Conservation (phyloP, 1,140 invertebrate species). For the Chironomus tepperi region DNA sequence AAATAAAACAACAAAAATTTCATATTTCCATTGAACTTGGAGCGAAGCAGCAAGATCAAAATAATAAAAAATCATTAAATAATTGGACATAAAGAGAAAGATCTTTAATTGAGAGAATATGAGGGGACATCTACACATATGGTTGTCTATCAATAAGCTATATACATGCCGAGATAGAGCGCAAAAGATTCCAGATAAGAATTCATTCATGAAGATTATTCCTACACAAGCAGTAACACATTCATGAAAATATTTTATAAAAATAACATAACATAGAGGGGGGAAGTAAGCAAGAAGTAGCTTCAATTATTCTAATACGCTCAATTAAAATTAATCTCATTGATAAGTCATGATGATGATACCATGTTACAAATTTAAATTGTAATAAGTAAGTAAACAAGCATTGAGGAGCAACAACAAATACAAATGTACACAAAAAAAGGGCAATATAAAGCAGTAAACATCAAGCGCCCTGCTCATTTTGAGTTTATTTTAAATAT, state of each 20-base stretch:
- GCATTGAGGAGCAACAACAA: not conserved
- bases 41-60: no score
- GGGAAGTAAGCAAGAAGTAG: not conserved
- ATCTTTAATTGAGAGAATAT: no score
- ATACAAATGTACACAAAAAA: not conserved
- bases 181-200: not conserved
- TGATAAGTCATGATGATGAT: not conserved
- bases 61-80: no score
- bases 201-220: conserved; percentile 9
- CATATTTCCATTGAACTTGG: no score
- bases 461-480: not conserved
- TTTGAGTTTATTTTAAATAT: conserved; percentile 7
- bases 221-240: not conserved
- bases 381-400: not conserved
- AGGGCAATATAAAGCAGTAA: not conserved
- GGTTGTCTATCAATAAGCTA: no score
- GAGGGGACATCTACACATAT: no score
- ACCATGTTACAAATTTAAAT: not conserved
- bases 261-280: not conserved
- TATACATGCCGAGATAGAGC: no score
- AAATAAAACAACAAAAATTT: no score
- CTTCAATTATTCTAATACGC: not conserved
- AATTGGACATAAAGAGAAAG: no score
- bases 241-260: not conserved
- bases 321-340: conserved; percentile 2